Evolutionary conservation across 1,140 invertebrate genomes (phyloP).

Genomic region (Zophobas morio): DNA sequence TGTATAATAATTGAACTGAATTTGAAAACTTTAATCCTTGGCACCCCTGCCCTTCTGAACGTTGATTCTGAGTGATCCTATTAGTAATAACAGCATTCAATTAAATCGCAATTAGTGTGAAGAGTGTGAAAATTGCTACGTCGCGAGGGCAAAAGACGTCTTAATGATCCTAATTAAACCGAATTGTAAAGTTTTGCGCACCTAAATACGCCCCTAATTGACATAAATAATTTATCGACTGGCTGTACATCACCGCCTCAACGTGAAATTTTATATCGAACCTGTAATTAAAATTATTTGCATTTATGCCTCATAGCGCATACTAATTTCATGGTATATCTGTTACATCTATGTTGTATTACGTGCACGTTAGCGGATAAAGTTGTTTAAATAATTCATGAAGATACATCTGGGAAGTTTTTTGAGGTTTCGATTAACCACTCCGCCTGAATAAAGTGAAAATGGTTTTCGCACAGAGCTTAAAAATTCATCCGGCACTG

Average conservation of each 20-base stretch:
- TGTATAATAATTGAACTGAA: too few species aligned
- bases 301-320: conserved; percentile 1
- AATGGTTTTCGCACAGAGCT: conserved; percentile 5
- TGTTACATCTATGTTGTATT: conserved; percentile 14
- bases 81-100: conserved; percentile 20
- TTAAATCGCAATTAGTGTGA: conserved; percentile 27
- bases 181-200: conserved; percentile 33
- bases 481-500: conserved; percentile 15
- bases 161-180: conserved; percentile 22
- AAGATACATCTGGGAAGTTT: not conserved
- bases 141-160: conserved; percentile 8
- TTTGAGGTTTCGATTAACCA: conserved; percentile 1
- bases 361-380: conserved; percentile 3
- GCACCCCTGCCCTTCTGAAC: too few species aligned
- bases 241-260: not conserved
- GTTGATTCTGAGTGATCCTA: conserved; percentile 10
- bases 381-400: conserved; percentile 32
- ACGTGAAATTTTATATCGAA: conserved; percentile 14
- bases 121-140: conserved; percentile 40
- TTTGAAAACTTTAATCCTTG: too few species aligned
- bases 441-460: not conserved
- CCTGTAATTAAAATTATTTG: conserved; percentile 6
- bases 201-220: conserved; percentile 30
- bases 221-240: conserved; percentile 34
- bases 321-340: conserved; percentile 11